Base-by-base conservation (phyloP, 2,113 vertebrate genomes). In the Plotosus lineatus region DNA sequence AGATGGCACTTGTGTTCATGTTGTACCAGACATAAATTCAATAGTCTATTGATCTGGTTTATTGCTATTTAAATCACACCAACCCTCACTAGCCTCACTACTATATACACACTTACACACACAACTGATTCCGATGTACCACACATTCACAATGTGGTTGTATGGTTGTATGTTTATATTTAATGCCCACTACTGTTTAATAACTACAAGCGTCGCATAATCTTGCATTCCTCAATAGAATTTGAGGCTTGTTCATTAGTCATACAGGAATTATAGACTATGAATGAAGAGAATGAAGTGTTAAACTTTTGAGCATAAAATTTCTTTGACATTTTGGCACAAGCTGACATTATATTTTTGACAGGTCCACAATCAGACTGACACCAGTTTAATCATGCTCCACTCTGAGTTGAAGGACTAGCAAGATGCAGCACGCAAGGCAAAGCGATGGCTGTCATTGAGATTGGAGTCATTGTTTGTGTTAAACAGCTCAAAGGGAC, bases 51-150 rank as follows among this genome's bases (percentile, higher is more conserved):
- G 74, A 38, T 80, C 65, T 65, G 44, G 53, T 76, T 79, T 69
- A 60, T 80, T 63, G 8, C 42, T 77, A 80, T 80, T 77, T 77
- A 80, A 77, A 77, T 76, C 40, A 71, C 46, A 55, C 28, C 77
- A 77, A 72, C 36, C 77, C 31, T 14, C 7, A 72, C 75, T 71
- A 53, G 51, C 61, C 36, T 71, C 78, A 19, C 44, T 53, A 40
- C 4, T 61, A 6, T 33, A 61, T 60, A 60, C 26, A 28, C 17
- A 5, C 31, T 17, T 33, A 33, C 21, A 42, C 2, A 14, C 14
- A 44, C 3, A 61, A 19, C 6, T 19, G 58, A 66, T 46, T 3
- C 61, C 44, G 73, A 66, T 21, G n/a, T 71, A 26, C 66, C 23
- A 69, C 80, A 46, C 60, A 75, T 51, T 42, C 50, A 12, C 63